phyloP scores from a whole-genome alignment of 1,140 invertebrate species.

The Danaus plexippus region DNA sequence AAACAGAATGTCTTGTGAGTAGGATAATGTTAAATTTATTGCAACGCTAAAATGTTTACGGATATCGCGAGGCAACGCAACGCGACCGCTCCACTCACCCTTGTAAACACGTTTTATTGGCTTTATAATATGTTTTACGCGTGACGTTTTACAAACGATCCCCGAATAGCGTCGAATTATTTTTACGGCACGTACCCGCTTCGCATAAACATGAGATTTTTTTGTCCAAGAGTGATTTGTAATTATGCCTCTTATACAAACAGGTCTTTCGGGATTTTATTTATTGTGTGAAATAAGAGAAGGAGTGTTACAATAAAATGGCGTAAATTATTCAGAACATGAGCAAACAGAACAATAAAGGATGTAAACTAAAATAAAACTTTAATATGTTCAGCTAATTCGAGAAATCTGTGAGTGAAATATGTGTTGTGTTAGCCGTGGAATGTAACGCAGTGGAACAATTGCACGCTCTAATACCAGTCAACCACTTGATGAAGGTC shows the following conservation, averaged over 20 bases:
- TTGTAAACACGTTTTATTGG: constrained; percentile 72
- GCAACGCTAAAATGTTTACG: constrained; percentile 70
- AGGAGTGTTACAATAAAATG: not conserved
- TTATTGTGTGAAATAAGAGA: constrained; percentile 9
- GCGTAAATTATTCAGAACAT: too few species aligned
- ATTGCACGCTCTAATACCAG: constrained; percentile 65
- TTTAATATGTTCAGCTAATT: constrained; percentile 35
- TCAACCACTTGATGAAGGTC: constrained; percentile 68
- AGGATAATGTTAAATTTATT: constrained; percentile 71
- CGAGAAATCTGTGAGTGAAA: constrained; percentile 57
- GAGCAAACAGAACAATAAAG: too few species aligned
- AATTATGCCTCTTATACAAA: constrained; percentile 60
- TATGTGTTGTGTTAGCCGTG: constrained; percentile 51
- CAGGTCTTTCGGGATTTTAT: constrained; percentile 15
- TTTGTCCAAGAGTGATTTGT: constrained; percentile 58
- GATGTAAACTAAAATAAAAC: not conserved
- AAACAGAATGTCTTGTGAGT: constrained; percentile 68
- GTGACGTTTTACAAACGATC: constrained; percentile 72
- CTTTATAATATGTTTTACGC: constrained; percentile 72
- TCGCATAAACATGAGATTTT: constrained; percentile 57
- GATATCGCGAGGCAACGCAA: constrained; percentile 56
- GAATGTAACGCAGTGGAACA: constrained; percentile 58
- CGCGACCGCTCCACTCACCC: constrained; percentile 56
- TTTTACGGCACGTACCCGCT: constrained; percentile 65
- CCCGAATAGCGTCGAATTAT: constrained; percentile 66